Evolutionary conservation across 2,113 vertebrate genomes (phyloP), one percentile per base, ranked within the genome.

Genomic region (Prochilodus magdalenae): DNA sequence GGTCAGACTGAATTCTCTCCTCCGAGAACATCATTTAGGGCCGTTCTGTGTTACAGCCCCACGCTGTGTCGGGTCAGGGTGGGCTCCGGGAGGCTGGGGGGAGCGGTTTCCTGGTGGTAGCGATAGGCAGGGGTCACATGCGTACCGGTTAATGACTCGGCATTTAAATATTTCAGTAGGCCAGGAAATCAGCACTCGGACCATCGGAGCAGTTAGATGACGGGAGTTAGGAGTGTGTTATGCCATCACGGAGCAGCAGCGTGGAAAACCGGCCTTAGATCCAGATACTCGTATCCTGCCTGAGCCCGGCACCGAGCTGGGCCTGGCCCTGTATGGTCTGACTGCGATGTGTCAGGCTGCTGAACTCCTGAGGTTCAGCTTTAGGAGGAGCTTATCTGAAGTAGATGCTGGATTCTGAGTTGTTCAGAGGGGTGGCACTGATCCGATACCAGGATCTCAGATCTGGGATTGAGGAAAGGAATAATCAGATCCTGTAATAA

Each of bases 111-210:
- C 16, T 51, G 3, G 10, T 47, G 47, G 30, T 30, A 18, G 33
- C 14, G 20, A 26, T 59, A 36, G 29, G 30, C 29, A 53, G 44
- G 55, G 71, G 47, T 62, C 47, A 36, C 40, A 22, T 10, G 40
- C 16, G 63, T 75, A 71, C 73, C 79, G 65, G 57, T 53, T 80
- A 75, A 83, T 78, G 75, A 78, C 12, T 83, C 57, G 6, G 72
- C 83, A 80, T 62, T 75, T 80, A 40, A 84, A 84, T 84, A 29
- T 74, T 79, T 75, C 8, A 80, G 60, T 65, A 65, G 13, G 36
- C 66, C 53, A 51, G 36, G 62, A 79, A 71, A 84, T 78, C 78
- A 75, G 57, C 82, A 29, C 79, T 67, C 71, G 36, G 40, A 77
- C 62, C 5, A 67, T 30, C 16, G 11, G 33, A 67, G 1, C 27